A percentile compares a stretch with the other conserved stretches of the same genome.
Evolutionary conservation across 2,888 invertebrate genomes (phyloP).

Genomic region (Aricia artaxerxes): DNA sequence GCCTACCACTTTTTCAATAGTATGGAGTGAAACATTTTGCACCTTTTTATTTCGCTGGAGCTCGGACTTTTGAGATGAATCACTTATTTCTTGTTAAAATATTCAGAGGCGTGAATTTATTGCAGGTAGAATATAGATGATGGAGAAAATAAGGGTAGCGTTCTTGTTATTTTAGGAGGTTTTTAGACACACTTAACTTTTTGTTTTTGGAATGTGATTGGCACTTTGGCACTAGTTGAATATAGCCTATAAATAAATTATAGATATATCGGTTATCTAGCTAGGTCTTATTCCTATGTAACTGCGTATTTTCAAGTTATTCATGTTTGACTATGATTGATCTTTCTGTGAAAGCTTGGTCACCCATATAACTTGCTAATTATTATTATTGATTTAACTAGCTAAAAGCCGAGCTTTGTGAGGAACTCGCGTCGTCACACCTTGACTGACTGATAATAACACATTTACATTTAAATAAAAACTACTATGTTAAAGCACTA

Average conservation of each 20-base stretch:
- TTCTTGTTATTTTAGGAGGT: not conserved
- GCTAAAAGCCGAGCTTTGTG: too few species aligned
- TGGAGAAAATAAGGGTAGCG: not conserved
- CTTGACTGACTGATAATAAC: too few species aligned
- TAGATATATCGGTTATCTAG: too few species aligned
- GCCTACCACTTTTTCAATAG: slow-evolving; percentile 21
- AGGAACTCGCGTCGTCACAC: too few species aligned
- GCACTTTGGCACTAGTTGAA: not conserved
- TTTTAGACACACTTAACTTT: not conserved
- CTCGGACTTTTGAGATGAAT: not conserved
- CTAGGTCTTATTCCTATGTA: too few species aligned
- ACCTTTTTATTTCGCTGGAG: not conserved
- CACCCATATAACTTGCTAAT: not conserved
- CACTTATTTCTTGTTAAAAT: not conserved
- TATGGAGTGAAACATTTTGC: slow-evolving; percentile 18
- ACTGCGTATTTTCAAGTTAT: too few species aligned
- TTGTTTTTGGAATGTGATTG: not conserved
- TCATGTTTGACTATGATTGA: too few species aligned
- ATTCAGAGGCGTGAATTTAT: slow-evolving; percentile 3
- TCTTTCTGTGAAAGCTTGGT: too few species aligned
- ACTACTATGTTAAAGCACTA: too few species aligned
- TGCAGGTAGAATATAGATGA: not conserved
- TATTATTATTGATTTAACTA: not conserved
- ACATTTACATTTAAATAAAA: too few species aligned
- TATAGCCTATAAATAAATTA: too few species aligned